Base-by-base conservation (phyloP, 2,113 vertebrate genomes). In the Actenoides lindsayi region DNA sequence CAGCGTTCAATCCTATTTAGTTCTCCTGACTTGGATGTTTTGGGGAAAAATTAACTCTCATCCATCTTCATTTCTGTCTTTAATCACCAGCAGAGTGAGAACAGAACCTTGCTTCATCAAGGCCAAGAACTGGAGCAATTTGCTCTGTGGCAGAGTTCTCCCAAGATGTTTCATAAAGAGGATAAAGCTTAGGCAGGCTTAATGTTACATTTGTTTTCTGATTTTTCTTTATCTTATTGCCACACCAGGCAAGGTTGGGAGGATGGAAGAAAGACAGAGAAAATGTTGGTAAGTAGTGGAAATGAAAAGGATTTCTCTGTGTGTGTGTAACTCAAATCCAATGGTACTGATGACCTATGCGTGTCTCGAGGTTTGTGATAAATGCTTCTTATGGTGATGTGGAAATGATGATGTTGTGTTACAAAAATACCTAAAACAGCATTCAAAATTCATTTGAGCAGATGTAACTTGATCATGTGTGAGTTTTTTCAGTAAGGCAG, bases 391-490 rank as follows among this genome's bases (percentile, higher is more conserved):
- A 4, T 12, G 64, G 27, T 46, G 17, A 54, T n/a, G n/a, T 0
- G 7, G 50, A 83, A 93, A 62, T 41, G 6, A 23, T 13, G 8
- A 13, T 68, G 12, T 3, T 4, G 2, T 67, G 31, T 37, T 30
- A 73, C 7, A 10, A 2, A 59, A 88, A 65, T 27, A 73, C 53
- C 7, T 41, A 27, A 83, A 86, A 54, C 20, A 63, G 21, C 1
- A 0, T 39, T 70, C 60, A 67, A 31, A 95, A n/a, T n/a, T 21
- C 1, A 41, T 54, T 89, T 82, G 51, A 87, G 41, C 11, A 82
- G 56, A 37, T 1, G 4, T 35, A 70, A 19, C 10, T 35, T 57
- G 30, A 37, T 69, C 16, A 16, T 0, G 4, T 0, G 1, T 87
- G 41, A 76, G 78, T 77, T 81, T 18, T 70, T 94, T 71, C 0